Evolutionary conservation across 1,140 invertebrate species (phyloP).

Genomic region (Tetraneura akinire): DNA sequence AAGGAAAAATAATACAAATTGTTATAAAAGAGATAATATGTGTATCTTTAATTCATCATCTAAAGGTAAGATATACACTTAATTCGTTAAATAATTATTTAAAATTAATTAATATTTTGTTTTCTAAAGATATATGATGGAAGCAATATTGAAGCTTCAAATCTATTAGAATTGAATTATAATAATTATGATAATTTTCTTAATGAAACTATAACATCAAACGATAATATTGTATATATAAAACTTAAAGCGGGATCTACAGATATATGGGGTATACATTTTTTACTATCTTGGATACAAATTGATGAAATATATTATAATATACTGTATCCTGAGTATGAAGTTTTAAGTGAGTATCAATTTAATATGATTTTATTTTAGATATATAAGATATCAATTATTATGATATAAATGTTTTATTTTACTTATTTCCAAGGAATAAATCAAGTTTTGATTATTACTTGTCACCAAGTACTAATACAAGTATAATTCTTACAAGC

Average conservation of each 20-base stretch:
- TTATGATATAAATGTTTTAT: neutral
- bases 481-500: conserved; percentile 63
- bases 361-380: neutral
- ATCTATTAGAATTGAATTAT: neutral
- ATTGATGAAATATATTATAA: neutral
- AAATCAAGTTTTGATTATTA: conserved; percentile 23
- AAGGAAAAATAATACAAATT: conserved; percentile 74
- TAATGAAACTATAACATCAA: neutral
- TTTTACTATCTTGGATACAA: conserved; percentile 27
- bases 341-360: neutral
- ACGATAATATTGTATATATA: neutral
- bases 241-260: neutral
- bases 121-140: conserved; percentile 28
- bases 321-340: neutral
- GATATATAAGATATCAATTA: neutral
- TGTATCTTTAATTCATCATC: neutral
- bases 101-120: no score
- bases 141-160: neutral
- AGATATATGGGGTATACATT: neutral
- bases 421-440: neutral
- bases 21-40: neutral
- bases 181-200: neutral
- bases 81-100: no score
- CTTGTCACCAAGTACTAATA: conserved; percentile 52
- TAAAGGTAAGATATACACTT: no score